Conservation (phyloP, 2,797 vertebrate genomes). For the Hozukius guyotensis region DNA sequence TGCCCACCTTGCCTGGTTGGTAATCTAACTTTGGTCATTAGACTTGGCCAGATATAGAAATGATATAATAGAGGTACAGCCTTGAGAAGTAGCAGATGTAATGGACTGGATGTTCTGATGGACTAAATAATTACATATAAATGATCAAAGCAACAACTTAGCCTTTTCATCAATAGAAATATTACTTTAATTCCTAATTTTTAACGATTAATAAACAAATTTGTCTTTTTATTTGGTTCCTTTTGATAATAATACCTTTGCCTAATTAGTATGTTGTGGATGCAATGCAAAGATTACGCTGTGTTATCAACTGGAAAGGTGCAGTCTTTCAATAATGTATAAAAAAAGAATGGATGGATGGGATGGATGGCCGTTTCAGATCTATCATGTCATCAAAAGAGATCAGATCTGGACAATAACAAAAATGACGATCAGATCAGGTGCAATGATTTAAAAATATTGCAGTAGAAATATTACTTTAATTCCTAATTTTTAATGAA, state of each 20-base stretch:
- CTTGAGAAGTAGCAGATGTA: background rate
- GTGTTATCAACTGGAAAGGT: background rate
- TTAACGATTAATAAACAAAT: background rate
- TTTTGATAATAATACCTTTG: background rate
- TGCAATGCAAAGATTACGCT: background rate
- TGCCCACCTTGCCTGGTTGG: background rate
- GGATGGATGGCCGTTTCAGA: background rate
- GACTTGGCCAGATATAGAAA: background rate
- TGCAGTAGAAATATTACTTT: fast-evolving
- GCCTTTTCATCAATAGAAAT: background rate
- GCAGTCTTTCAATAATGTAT: background rate
- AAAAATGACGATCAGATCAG: background rate
- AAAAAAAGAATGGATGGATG: background rate
- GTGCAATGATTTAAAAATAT: background rate
- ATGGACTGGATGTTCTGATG: background rate
- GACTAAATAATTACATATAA: background rate
- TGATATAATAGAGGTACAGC: background rate
- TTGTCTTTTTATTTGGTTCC: background rate
- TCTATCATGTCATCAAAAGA: background rate
- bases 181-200: background rate
- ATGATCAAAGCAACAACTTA: background rate
- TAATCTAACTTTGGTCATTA: background rate
- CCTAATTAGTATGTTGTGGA: background rate
- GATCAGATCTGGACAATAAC: background rate
- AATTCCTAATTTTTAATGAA: background rate